Evolutionary conservation across 2,888 invertebrate genomes (phyloP).

Genomic region (Ichneumoninae sp.): DNA sequence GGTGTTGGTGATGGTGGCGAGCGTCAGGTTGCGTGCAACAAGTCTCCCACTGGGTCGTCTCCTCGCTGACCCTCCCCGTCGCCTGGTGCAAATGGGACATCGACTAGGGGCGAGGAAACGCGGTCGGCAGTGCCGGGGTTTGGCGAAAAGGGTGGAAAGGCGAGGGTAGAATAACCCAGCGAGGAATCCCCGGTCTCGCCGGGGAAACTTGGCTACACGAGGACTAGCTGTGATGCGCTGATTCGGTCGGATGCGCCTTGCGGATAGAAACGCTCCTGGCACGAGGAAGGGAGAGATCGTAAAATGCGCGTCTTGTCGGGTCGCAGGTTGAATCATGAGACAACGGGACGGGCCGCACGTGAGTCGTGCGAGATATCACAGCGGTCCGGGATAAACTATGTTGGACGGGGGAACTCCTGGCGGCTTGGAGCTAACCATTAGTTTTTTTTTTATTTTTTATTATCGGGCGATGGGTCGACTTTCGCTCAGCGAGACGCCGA

Average conservation of each 20-base stretch:
- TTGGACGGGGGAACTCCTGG: not conserved
- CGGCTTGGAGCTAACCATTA: not conserved
- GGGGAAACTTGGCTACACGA: slow-evolving; percentile 27
- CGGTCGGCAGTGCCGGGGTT: not conserved
- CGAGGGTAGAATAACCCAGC: slow-evolving; percentile 37
- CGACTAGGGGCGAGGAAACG: slow-evolving; percentile 44
- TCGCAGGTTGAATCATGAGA: slow-evolving; percentile 16
- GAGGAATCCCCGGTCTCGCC: slow-evolving; percentile 37
- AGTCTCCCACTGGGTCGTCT: slow-evolving; percentile 66
- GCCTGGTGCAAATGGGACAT: slow-evolving; percentile 53
- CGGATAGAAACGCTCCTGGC: slow-evolving; percentile 12
- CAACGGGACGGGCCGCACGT: not conserved
- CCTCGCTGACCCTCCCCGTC: not conserved
- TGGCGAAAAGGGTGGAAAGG: slow-evolving; percentile 6
- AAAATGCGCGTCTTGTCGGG: slow-evolving; percentile 41
- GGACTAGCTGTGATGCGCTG: slow-evolving; percentile 27
- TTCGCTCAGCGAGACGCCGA: no score
- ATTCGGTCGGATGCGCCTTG: not conserved
- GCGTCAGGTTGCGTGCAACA: slow-evolving; percentile 72
- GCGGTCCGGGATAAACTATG: not conserved
- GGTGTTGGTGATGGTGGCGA: not conserved
- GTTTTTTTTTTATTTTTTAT: no score
- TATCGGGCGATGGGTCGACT: no score
- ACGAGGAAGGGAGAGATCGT: slow-evolving; percentile 14
- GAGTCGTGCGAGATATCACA: not conserved